Conservation (phyloP, 2,888 invertebrate genomes). For the Nephrotoma flavescens region DNA sequence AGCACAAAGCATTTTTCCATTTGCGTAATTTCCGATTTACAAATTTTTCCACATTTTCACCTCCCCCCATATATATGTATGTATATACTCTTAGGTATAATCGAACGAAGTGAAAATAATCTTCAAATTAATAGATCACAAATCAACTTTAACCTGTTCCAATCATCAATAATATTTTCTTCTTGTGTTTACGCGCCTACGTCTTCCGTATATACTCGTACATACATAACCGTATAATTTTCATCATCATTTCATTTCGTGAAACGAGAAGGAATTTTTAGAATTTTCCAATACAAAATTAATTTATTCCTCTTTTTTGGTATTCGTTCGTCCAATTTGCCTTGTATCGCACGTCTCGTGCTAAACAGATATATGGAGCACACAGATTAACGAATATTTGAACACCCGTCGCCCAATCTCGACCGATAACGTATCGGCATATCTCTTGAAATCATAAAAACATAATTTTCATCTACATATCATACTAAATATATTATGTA, state of each 20-base stretch:
- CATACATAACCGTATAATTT: not conserved
- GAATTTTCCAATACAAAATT: not conserved
- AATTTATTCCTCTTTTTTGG: not conserved
- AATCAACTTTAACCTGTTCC: not conserved
- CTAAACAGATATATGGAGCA: not conserved
- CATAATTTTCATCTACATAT: not conserved
- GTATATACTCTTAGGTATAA: not conserved
- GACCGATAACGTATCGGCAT: not conserved
- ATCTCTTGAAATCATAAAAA: not conserved
- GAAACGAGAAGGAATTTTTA: not conserved
- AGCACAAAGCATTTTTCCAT: not conserved
- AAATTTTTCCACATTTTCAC: not conserved
- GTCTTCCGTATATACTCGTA: not conserved
- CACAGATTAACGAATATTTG: not conserved
- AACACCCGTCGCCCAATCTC: not conserved
- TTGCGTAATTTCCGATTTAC: not conserved
- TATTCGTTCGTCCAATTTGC: not conserved
- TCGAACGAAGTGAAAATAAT: not conserved
- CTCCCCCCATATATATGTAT: not conserved
- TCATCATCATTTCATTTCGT: not conserved
- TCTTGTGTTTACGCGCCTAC: not conserved
- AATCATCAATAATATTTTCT: not conserved
- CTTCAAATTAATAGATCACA: not conserved
- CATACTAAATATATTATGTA: no score
- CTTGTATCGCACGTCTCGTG: not conserved